Base-by-base conservation (phyloP, 2,888 invertebrate genomes). In the Papilio protenor region DNA sequence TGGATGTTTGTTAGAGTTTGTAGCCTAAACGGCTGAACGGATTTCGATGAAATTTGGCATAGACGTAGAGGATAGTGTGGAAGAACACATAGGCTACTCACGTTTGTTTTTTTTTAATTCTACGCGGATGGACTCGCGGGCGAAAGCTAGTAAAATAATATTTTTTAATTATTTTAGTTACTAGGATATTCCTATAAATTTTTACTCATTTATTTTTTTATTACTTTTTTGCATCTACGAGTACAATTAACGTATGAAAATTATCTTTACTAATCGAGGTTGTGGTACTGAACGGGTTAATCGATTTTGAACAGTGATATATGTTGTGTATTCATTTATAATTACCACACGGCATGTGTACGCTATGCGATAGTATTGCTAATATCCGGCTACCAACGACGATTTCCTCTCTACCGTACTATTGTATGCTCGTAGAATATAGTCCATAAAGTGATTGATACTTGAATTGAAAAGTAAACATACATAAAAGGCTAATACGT, bases 361-460 rank as follows among this genome's bases (percentile, higher is more conserved):
- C 66, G 33, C n/a, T 27, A 27, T 33, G 11, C 66, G 23, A 40
- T n/a, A 66, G n/a, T n/a, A 66, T 66, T 40, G 66, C n/a, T 66
- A 66, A 66, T 66, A 66, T 66, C 66, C 40, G 66, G 5, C 40
- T 40, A 40, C 33, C 18, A 66, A 66, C 40, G n/a, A 40, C 66
- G 18, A 33, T 66, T 66, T 66, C 66, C 66, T 66, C n/a, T 40
- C n/a, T 5, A n/a, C 5, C 40, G 40, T n/a, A 18, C 16, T 64
- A 64, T 14, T 27, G 33, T 64, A 16, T 27, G 27, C 5, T 6
- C 6, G 14, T 23, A 14, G 61, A 61, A 61, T 16, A 64, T 40
- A 61, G 33, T 10, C 11, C 18, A 27, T 33, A 11, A 33, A 16
- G 61, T 64, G 33, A 64, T 59, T 27, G 16, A 27, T 16, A 14